A percentile compares a stretch with the other conserved stretches of the same genome.
phyloP scores from a whole-genome alignment of 2,797 vertebrate species.

The Lepus oiostolus region DNA sequence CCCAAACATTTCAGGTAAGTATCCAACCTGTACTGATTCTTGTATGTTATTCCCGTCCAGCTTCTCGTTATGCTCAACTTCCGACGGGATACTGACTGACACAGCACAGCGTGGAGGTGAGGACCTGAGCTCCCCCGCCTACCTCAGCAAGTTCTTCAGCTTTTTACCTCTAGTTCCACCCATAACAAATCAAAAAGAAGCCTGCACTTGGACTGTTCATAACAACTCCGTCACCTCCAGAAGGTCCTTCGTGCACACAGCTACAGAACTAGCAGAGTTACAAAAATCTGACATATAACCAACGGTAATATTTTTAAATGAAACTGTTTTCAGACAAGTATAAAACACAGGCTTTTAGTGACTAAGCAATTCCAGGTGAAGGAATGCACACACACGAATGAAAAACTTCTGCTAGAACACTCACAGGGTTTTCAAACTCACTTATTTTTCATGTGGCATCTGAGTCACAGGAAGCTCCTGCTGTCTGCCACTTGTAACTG shows the following conservation, averaged over 20 bases:
- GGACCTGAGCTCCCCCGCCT: neutral
- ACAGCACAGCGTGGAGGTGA: neutral
- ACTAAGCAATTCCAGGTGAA: constrained; percentile 39
- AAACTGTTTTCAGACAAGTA: constrained; percentile 7
- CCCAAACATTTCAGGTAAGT: too few relatives aligned
- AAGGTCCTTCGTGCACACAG: neutral
- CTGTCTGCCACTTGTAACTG: constrained; percentile 51
- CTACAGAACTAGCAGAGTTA: constrained; percentile 15
- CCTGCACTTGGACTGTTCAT: neutral
- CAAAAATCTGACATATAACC: constrained; percentile 52
- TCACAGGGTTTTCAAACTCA: constrained; percentile 28
- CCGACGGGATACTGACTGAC: neutral
- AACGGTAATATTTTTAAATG: constrained; percentile 31
- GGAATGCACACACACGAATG: neutral
- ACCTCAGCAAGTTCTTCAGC: neutral
- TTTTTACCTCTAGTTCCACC: neutral
- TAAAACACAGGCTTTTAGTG: constrained; percentile 25
- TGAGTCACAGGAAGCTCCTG: neutral
- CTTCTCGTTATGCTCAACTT: constrained; percentile 29
- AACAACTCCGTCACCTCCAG: constrained; percentile 43
- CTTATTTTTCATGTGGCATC: constrained; percentile 15
- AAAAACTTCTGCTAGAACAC: neutral
- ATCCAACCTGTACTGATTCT: neutral
- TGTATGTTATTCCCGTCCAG: neutral
- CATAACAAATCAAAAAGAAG: constrained; percentile 4